Conservation (phyloP, 2,797 vertebrate species). For the Molossus alvarezi region DNA sequence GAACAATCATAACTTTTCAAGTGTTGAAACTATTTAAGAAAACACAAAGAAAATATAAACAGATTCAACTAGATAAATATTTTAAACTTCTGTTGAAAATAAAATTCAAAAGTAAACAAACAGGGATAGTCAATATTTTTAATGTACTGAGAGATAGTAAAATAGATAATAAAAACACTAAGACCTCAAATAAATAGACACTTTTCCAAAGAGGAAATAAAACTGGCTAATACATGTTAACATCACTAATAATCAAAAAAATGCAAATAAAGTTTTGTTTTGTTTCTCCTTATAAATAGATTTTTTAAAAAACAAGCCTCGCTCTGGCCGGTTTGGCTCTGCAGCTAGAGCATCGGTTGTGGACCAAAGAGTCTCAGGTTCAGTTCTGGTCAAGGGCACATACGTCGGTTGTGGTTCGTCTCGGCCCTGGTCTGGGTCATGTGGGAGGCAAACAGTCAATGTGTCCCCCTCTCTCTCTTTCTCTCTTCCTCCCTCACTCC, state of each 20-base stretch:
- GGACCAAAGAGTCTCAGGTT: too few relatives aligned
- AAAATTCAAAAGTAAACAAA: conserved; percentile 55
- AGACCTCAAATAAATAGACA: conserved; percentile 37
- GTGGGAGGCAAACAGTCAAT: too few relatives aligned
- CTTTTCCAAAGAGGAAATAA: conserved; percentile 57
- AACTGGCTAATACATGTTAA: conserved; percentile 45
- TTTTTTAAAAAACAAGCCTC: background rate
- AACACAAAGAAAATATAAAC: conserved; percentile 48
- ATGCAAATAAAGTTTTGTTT: background rate
- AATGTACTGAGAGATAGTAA: background rate
- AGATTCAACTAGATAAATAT: conserved; percentile 35
- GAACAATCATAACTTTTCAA: conserved; percentile 57
- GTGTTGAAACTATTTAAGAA: conserved; percentile 64
- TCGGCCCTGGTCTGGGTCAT: too few relatives aligned
- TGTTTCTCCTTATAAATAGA: conserved; percentile 15
- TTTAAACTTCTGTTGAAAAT: conserved; percentile 48
- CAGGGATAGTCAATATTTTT: conserved; percentile 42
- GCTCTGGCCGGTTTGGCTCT: background rate
- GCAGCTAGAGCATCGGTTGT: too few relatives aligned
- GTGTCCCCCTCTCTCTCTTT: too few relatives aligned
- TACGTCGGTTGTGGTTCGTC: too few relatives aligned
- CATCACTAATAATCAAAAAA: conserved; percentile 38
- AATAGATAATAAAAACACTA: conserved; percentile 52
- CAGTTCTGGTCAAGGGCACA: too few relatives aligned
- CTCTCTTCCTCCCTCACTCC: too few relatives aligned